Conservation (phyloP, 2,113 vertebrate genomes). For the Phycodurus eques region DNA sequence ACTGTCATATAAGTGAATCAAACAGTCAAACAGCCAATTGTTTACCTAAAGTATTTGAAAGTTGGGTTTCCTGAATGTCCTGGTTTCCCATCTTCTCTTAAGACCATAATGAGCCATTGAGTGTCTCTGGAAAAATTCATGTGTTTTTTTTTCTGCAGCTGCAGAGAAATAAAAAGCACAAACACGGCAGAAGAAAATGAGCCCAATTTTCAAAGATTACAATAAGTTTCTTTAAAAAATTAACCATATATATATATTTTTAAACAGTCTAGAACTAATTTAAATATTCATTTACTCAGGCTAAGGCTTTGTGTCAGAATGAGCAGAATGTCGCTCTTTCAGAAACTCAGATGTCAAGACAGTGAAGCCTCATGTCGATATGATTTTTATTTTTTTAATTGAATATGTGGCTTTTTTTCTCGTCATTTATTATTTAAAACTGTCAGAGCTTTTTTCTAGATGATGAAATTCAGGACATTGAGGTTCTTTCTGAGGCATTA, state of each 20-base stretch:
- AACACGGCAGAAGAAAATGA: background rate
- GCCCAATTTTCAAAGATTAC: background rate
- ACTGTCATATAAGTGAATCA: background rate
- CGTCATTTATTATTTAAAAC: background rate
- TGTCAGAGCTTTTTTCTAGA: background rate
- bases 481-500: background rate
- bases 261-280: background rate
- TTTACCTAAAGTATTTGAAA: background rate
- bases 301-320: background rate
- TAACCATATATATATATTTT: background rate
- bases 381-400: background rate
- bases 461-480: background rate
- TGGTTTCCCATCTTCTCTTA: background rate
- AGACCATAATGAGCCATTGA: background rate
- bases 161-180: background rate
- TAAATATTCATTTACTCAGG: background rate
- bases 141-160: background rate
- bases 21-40: background rate
- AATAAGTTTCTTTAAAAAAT: background rate
- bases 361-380: background rate
- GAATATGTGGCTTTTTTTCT: background rate
- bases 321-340: background rate
- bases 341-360: background rate
- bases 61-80: background rate
- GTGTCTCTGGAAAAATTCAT: background rate